Base-by-base conservation (phyloP, 2,113 vertebrate species). In the Campylorhamphus procurvoides region DNA sequence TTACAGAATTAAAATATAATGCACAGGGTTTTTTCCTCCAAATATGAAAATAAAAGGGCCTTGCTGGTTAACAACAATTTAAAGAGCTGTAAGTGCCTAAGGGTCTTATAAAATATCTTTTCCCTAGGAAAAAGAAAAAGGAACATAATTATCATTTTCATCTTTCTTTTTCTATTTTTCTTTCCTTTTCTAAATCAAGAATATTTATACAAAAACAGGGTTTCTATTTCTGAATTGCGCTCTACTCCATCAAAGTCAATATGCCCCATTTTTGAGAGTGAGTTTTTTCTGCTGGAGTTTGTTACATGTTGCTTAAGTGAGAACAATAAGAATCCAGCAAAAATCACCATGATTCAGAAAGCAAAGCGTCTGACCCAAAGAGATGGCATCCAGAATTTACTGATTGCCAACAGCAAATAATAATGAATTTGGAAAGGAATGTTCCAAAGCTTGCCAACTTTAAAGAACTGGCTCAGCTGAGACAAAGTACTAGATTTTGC, bases 31-130 rank as follows among this genome's bases (percentile, higher is more conserved):
- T 95, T 90, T 93, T 63, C 47, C 60, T 96, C 52, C 1, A 10
- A 94, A 86, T 76, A 59, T 67, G 56, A 94, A 97, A 97, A 97
- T 90, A 96, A 96, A 97, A 81, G 40, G 19, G 12, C 4, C 79
- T 96, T 93, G 63, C 89, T 90, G 68, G 46, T 87, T 89, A 89
- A 78, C 29, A 78, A 72, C 20, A 73, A 92, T 80, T 67, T 87
- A 84, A 97, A 55, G 29, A 95, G 66, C 60, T 95, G 28, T 28
- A 91, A 53, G 74, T 74, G 47, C 85, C 85, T 92, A 58, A 66
- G 66, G 92, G 68, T 90, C 63, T 82, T 81, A 94, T 84, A 94
- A 96, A 92, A 95, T 79, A 94, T 3, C 71, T 39, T 94, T 94
- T 40, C 69, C 18, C 12, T 20, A 56, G 69, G 55, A 84, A 42